Evolutionary conservation across 2,888 invertebrate species (phyloP).

Genomic region (Epicampocera succincta): DNA sequence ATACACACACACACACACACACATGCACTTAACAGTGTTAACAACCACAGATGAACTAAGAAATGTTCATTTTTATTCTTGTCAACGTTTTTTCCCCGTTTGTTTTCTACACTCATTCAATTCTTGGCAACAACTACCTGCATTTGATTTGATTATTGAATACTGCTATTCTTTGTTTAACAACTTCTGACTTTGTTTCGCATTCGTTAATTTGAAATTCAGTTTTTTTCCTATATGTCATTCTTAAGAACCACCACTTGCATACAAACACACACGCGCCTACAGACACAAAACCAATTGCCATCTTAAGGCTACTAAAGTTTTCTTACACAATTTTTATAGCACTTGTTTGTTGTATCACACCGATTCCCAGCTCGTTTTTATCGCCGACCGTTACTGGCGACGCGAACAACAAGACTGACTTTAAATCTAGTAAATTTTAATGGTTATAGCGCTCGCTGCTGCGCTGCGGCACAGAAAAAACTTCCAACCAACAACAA

Average conservation of each 20-base stretch:
- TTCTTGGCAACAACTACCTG: constrained; percentile 43
- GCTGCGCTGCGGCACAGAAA: not conserved
- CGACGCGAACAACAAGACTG: constrained; percentile 61
- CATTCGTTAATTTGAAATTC: not conserved
- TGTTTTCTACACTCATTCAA: constrained; percentile 26
- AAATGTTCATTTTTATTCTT: not conserved
- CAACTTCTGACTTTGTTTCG: constrained; percentile 10
- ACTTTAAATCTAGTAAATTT: constrained; percentile 28
- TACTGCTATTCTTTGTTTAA: constrained; percentile 22
- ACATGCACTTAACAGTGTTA: constrained; percentile 30
- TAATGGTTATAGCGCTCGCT: constrained; percentile 45
- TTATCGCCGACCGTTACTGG: constrained; percentile 48
- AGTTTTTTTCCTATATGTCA: not conserved
- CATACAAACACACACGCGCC: not conserved
- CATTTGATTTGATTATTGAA: constrained; percentile 25
- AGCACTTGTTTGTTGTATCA: constrained; percentile 14
- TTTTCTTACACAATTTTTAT: constrained; percentile 35
- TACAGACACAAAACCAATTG: too few species aligned
- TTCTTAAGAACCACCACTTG: constrained; percentile 17
- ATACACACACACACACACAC: not conserved
- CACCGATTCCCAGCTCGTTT: constrained; percentile 42
- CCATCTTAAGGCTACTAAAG: not conserved
- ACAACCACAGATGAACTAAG: constrained; percentile 42
- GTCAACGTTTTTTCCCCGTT: not conserved
- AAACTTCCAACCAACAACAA: constrained; percentile 13